Conservation (phyloP, 2,797 vertebrate genomes). For the Thaleichthys pacificus region DNA sequence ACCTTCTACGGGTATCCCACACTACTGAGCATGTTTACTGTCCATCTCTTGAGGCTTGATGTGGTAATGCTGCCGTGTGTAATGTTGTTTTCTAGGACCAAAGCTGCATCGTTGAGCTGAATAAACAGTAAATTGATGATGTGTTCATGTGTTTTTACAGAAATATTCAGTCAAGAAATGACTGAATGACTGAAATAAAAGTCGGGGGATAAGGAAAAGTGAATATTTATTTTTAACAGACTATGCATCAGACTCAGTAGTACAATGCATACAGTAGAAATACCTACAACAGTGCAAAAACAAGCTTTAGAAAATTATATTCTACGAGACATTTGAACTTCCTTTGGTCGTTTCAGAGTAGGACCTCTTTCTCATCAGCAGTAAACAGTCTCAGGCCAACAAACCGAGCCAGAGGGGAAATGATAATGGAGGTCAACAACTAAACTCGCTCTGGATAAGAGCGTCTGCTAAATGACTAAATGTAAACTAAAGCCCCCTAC, state of each 20-base stretch:
- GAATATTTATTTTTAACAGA: constrained; percentile 25
- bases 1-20: too few species aligned
- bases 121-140: constrained; percentile 48
- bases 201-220: not conserved
- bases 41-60: too few species aligned
- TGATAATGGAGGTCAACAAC: not conserved
- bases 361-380: not conserved
- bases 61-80: too few species aligned
- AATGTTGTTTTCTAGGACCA: constrained; percentile 35
- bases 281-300: not conserved
- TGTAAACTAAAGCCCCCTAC: not conserved
- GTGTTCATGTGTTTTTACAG: not conserved
- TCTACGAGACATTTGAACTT: not conserved
- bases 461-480: too few species aligned
- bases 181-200: not conserved
- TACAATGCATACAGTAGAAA: not conserved
- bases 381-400: not conserved
- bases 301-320: not conserved
- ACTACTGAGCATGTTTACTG: too few species aligned
- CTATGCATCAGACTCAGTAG: not conserved
- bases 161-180: not conserved
- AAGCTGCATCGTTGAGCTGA: not conserved
- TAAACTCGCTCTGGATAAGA: too few species aligned
- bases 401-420: too few species aligned
- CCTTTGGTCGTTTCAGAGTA: not conserved